Base-by-base conservation (phyloP, 2,888 invertebrate species). In the Andrena trimmerana region DNA sequence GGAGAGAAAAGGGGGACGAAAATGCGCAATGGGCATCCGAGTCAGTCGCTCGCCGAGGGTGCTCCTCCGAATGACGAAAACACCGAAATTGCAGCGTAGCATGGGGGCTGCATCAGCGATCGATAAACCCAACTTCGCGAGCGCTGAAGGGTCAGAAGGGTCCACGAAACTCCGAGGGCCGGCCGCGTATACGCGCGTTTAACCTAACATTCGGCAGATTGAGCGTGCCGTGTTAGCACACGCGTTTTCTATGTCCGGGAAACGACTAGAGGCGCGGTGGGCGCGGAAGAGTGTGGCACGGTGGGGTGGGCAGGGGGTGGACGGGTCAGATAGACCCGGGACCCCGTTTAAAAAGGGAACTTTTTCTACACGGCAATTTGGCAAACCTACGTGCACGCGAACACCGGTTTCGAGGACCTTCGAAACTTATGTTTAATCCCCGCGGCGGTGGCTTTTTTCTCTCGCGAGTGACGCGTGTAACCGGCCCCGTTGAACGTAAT, bases 331-430 rank as follows among this genome's bases (percentile, higher is more conserved):
- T 79, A 86, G 78, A 87, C 57, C 69, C 77, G 65, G 80, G 78
- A 78, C 81, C 57, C 42, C 24, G 85, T 76, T 78, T 76, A 81
- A 88, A 57, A 57, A 87, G 85, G 73, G 88, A 91, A 91, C 88
- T 90, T 90, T 90, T 90, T 88, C 90, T 91, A 89, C 91, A 90
- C 88, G 89, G 90, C 91, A 91, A 92, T 92, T 92, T 92, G 89
- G 90, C 89, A 90, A 90, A 91, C 84, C 90, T 88, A 88, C 87
- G 88, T 85, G 87, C 85, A 86, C 86, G 89, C 88, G 90, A 90
- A 83, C 88, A 81, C 67, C 82, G 81, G 65, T 86, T 88, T 87
- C 90, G 86, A 93, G 92, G 88, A 90, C 91, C 90, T 91, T 93
- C 89, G 87, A 92, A 93, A 92, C 90, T 93, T 92, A 89, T 88